Evolutionary conservation across 2,888 invertebrate species (phyloP), one percentile per base, ranked within the genome.

Genomic region (Thera obeliscata): DNA sequence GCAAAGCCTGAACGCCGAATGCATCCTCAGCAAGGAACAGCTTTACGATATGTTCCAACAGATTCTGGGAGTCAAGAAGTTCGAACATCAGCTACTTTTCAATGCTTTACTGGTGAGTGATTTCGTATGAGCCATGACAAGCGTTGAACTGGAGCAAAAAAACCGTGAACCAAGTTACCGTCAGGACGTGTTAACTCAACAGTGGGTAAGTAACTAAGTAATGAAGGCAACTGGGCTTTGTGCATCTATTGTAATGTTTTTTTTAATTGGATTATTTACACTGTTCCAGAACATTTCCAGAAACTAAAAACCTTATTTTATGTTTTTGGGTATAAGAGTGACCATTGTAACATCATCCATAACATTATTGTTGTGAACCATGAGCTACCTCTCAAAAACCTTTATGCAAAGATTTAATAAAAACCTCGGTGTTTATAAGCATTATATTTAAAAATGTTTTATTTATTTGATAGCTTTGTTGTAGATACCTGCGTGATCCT

Each of bases 31-130:
- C 80, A 99, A 99, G 94, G 99, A 99, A 87, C 99, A 99, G 88
- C 95, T 99, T 9, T 99, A 99, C 92, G 99, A 99, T 90, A 99
- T 99, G 98, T 99, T 99, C 91, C 99, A 99, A 91, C 99, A 99
- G 92, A 99, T 99, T 78, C 94, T 99, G 71, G 97, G 97, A 64
- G 98, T 99, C 64, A 99, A 99, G 94, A 99, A 99, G 91, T 99
- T 99, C 89, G 99, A 99, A 91, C 99, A 99, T 92, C 99, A 99
- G 94, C 96, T 99, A 81, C 95, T 99, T 70, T 99, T 98, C 94
- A 99, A 99, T 94, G 99, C 99, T 77, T 95, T 99, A 86, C 82
- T 93, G 78, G 92, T 92, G 74, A 84, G 86, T 71, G 8, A 22
- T 5, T 5, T 12, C 5, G 6, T 22, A 22, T n/a, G n/a, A 22